phyloP scores from a whole-genome alignment of 2,797 vertebrate genomes.

The Typhlichthys subterraneus region DNA sequence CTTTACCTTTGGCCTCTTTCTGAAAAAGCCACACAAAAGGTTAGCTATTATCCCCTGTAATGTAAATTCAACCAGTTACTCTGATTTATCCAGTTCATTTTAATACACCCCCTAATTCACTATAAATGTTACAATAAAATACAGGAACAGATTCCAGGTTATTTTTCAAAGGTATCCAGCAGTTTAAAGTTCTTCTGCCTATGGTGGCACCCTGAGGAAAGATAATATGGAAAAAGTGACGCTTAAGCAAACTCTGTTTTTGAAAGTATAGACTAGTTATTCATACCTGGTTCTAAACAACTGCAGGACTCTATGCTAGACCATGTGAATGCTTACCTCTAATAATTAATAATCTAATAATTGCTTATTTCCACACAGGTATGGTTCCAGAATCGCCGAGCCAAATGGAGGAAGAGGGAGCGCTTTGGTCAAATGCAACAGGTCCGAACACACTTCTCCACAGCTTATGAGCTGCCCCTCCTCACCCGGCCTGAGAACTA shows the following conservation, averaged over 20 bases:
- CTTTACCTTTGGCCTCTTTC: slow-evolving; percentile 6
- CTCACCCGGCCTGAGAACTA: slow-evolving; percentile 97
- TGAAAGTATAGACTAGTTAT: too few relatives aligned
- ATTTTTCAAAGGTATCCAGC: too few relatives aligned
- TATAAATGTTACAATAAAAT: slow-evolving; percentile 9
- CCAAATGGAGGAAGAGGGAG: slow-evolving; percentile 97
- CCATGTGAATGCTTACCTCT: too few relatives aligned
- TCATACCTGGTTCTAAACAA: too few relatives aligned
- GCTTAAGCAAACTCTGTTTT: too few relatives aligned
- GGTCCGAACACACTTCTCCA: slow-evolving; percentile 97
- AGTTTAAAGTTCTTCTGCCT: too few relatives aligned
- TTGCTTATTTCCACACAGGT: slow-evolving; percentile 80
- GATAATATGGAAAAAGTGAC: too few relatives aligned
- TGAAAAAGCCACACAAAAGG: neutral
- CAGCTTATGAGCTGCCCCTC: slow-evolving; percentile 93
- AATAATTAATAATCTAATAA: too few relatives aligned
- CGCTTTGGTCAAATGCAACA: slow-evolving; percentile 99
- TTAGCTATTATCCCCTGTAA: too few relatives aligned
- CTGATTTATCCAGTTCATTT: neutral
- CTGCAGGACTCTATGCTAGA: too few relatives aligned
- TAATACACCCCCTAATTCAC: slow-evolving; percentile 6
- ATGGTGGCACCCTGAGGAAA: too few relatives aligned
- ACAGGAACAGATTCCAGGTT: neutral
- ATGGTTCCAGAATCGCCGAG: slow-evolving; percentile 98
- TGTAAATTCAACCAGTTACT: too few relatives aligned